Evolutionary conservation across 2,888 invertebrate species (phyloP).

Genomic region (Eulithis prunata): DNA sequence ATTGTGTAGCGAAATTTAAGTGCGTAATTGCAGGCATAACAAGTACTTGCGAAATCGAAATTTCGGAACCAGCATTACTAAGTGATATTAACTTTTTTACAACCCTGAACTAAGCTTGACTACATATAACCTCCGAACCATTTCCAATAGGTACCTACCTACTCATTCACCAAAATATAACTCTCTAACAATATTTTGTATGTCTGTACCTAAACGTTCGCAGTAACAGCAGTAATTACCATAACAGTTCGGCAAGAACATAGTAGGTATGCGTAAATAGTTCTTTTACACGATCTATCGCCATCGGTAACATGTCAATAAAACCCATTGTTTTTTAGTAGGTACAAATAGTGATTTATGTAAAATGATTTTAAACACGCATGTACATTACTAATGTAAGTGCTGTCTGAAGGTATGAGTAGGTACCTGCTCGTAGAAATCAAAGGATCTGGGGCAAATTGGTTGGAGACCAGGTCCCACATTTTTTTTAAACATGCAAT

Average conservation of each 20-base stretch:
- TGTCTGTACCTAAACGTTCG: slow-evolving; percentile 18
- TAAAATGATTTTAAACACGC: neutral
- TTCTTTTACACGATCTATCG: slow-evolving; percentile 15
- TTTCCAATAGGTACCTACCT: slow-evolving; percentile 28
- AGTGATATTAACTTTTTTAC: slow-evolving; percentile 52
- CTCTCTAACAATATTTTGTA: slow-evolving; percentile 34
- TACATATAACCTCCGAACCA: slow-evolving; percentile 32
- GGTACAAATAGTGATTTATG: neutral
- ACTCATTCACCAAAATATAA: slow-evolving; percentile 21
- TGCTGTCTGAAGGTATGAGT: neutral
- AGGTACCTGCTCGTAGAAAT: neutral
- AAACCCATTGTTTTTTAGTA: slow-evolving; percentile 3
- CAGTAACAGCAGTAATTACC: slow-evolving; percentile 21
- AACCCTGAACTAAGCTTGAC: slow-evolving; percentile 53
- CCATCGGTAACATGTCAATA: slow-evolving; percentile 29
- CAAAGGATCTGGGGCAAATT: too few species aligned
- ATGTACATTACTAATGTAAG: neutral
- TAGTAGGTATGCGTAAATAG: neutral
- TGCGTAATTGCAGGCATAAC: slow-evolving; percentile 18
- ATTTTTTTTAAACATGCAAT: too few species aligned
- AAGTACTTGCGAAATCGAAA: slow-evolving; percentile 53
- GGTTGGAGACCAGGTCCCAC: too few species aligned
- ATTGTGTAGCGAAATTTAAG: slow-evolving; percentile 12
- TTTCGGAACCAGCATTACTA: slow-evolving; percentile 53
- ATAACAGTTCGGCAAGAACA: slow-evolving; percentile 31